Base-by-base conservation (phyloP, 2,113 vertebrate species). In the Paralichthys olivaceus region DNA sequence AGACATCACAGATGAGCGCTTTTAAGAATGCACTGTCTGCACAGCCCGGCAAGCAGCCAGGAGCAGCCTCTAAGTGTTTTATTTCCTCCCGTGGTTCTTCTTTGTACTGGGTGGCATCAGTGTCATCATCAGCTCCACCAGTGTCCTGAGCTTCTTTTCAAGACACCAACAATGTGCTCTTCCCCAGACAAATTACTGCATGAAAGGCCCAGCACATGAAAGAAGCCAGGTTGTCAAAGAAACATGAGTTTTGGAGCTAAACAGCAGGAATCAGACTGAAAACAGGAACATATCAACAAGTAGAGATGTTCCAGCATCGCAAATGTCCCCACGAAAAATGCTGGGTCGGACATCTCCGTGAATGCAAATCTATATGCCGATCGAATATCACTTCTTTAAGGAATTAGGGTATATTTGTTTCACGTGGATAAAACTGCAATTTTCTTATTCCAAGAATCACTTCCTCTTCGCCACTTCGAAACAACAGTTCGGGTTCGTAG, bases 1-100 rank as follows among this genome's bases (percentile, higher is more conserved):
- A 81, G 76, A 86, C 85, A 88, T 88, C 87, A 85, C 82, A 86
- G 87, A 90, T 80, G 76, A 80, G 73, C 43, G 58, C 91, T 89
- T 90, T 88, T 87, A 75, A 87, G 82, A 85, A 72, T 45, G 61
- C 63, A 45, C 85, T 40, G 75, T 59, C 85, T 66, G 63, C 61
- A 60, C 87, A 85, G 73, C 28, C 60, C 9, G 49, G 78, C 80
- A 68, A 77, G 85, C 81, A 51, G 69, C 89, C 81, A 87, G 81
- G 91, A 77, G 84, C 74, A 67, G 79, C 54, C 73, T 84, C 65
- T 72, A 80, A 88, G 79, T 84, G 87, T 86, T 85, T 87, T 77
- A 91, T 90, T 91, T 90, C 88, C 85, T 83, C 78, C 76, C 28
- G 74, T 51, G 58, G 72, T 78, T 83, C 60, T 47, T 81, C 71